Conservation (phyloP, 2,113 vertebrate genomes). For the Ictidomys tridecemlineatus region DNA sequence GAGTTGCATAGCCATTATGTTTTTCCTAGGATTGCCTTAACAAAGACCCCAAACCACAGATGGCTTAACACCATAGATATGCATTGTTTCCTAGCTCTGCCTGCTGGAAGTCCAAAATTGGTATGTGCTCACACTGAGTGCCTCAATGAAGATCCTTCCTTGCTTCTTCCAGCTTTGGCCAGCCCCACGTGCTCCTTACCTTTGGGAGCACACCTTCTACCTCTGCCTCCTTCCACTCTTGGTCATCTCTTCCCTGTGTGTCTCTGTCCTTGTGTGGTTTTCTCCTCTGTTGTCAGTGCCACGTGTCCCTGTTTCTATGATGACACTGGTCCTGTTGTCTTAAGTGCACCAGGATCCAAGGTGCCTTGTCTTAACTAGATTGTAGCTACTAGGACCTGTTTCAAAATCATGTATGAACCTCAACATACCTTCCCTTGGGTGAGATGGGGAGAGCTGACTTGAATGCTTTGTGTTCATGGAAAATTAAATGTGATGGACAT, state of each 20-base stretch:
- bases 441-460: not conserved
- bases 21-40: not conserved
- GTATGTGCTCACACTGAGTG: not conserved
- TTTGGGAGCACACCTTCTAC: rapidly evolving
- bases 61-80: not conserved
- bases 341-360: not conserved
- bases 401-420: not conserved
- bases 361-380: not conserved
- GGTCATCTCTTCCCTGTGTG: not conserved
- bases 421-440: not conserved
- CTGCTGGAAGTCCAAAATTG: not conserved
- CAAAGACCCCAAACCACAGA: not conserved
- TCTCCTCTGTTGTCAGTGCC: not conserved
- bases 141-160: not conserved
- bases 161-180: not conserved
- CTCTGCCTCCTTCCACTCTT: not conserved
- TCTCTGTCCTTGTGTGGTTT: not conserved
- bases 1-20: not conserved
- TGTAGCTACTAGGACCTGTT: not conserved
- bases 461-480: not conserved
- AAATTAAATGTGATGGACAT: not conserved
- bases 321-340: too few relatives aligned
- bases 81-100: not conserved
- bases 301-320: not conserved
- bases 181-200: rapidly evolving